A percentile compares a stretch with the other conserved stretches of the same genome.
Evolutionary conservation across 1,140 invertebrate species (phyloP).

Genomic region (Dreissena rostriformis): DNA sequence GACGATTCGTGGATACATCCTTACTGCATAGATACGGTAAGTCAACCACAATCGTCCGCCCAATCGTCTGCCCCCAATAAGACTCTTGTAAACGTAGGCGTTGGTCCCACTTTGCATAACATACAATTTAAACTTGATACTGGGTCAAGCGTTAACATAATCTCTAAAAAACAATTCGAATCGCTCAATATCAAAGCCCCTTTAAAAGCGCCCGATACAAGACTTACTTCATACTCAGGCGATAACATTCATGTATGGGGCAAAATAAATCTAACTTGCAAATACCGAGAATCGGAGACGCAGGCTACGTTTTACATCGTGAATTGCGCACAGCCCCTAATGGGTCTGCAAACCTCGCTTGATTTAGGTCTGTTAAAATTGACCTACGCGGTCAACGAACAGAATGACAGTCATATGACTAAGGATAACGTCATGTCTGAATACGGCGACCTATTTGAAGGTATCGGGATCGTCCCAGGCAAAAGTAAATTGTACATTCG

Average conservation of each 20-base stretch:
- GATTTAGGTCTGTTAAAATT: conserved; percentile 8
- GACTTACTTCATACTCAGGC: neutral
- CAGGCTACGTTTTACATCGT: neutral
- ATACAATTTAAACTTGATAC: conserved; percentile 3
- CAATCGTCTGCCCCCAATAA: neutral
- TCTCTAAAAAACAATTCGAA: neutral
- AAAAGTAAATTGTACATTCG: conserved; percentile 36
- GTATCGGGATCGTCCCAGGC: conserved; percentile 34
- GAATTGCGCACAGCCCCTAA: neutral
- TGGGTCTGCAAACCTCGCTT: neutral
- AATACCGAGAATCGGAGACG: neutral
- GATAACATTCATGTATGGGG: neutral
- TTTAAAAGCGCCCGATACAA: neutral
- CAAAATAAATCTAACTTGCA: neutral
- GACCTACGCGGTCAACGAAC: neutral
- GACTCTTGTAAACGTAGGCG: neutral
- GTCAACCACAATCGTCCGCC: neutral
- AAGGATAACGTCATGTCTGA: conserved; percentile 3
- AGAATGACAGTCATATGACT: neutral
- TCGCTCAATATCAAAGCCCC: neutral
- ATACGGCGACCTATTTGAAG: conserved; percentile 41
- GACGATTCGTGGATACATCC: neutral
- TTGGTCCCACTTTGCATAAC: neutral
- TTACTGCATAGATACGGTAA: neutral
- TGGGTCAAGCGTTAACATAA: neutral